Percentiles rank a stretch among this genome's conserved stretches.
These are phyloP conservation scores for Agapostemon virescens DNA, from an alignment of 2,888 invertebrate species.

Conservation along the genomic window DNA sequence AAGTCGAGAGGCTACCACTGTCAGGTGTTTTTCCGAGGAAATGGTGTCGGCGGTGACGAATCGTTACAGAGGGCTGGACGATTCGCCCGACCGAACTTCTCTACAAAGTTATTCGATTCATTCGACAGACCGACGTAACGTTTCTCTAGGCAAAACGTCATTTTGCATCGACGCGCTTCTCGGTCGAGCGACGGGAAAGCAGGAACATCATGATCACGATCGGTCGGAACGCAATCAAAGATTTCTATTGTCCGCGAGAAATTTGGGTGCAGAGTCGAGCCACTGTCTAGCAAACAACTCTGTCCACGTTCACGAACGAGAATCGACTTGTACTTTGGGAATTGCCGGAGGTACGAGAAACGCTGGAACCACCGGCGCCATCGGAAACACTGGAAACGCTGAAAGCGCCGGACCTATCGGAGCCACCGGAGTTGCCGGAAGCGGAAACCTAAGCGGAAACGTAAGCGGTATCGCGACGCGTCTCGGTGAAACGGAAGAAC, in stretches of 20 bases:
- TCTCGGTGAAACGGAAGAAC: constrained; percentile 35
- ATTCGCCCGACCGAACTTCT: constrained; percentile 61
- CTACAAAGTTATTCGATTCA: constrained; percentile 59
- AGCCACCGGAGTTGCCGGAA: neutral
- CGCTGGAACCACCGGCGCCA: neutral
- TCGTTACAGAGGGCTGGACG: constrained; percentile 54
- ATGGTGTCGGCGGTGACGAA: constrained; percentile 54
- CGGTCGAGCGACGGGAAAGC: constrained; percentile 82
- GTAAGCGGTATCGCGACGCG: neutral
- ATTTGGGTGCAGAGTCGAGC: neutral
- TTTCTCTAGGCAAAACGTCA: constrained; percentile 84
- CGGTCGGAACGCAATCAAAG: constrained; percentile 38
- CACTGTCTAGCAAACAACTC: constrained; percentile 11
- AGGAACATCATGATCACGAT: constrained; percentile 53
- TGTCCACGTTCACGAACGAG: constrained; percentile 31
- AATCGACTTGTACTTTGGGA: constrained; percentile 45
- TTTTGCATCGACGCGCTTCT: constrained; percentile 95
- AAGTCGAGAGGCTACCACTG: constrained; percentile 45
- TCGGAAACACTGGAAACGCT: neutral
- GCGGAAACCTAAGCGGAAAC: neutral
- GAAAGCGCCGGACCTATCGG: neutral
- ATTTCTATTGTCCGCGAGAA: constrained; percentile 23
- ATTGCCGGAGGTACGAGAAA: neutral
- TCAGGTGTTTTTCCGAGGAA: constrained; percentile 59
- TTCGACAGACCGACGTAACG: constrained; percentile 48